phyloP scores from a whole-genome alignment of 2,888 invertebrate genomes.

The Metellina segmentata region DNA sequence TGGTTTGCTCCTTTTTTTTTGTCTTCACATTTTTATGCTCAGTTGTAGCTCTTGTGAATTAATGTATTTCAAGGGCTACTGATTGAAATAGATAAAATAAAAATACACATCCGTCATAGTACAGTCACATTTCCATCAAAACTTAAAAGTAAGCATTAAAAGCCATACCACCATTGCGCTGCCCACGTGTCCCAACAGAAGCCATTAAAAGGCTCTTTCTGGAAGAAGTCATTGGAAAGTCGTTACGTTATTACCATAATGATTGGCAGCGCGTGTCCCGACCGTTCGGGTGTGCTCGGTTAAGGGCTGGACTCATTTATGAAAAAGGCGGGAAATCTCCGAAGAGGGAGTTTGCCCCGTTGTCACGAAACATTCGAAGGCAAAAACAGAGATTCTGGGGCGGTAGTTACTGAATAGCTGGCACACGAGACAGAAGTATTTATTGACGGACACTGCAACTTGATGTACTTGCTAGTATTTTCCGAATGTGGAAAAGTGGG shows the following conservation, averaged over 20 bases:
- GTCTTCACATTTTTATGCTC: too few species aligned
- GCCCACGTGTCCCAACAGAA: neutral
- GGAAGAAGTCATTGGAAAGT: neutral
- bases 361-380: neutral
- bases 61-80: too few species aligned
- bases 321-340: neutral
- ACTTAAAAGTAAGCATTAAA: too few species aligned
- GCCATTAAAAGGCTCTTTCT: neutral
- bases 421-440: too few species aligned
- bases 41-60: too few species aligned
- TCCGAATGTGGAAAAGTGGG: too few species aligned
- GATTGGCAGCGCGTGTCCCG: slow-evolving; percentile 44
- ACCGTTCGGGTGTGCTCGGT: neutral
- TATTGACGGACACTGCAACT: too few species aligned
- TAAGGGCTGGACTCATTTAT: neutral
- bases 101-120: too few species aligned
- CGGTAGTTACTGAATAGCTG: neutral
- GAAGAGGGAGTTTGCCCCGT: neutral
- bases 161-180: neutral
- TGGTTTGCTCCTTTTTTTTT: too few species aligned
- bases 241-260: slow-evolving; percentile 35
- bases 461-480: too few species aligned
- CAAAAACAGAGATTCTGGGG: neutral
- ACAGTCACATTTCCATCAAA: too few species aligned
- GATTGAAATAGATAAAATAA: too few species aligned